These are phyloP conservation scores for Phortica okadai DNA, from an alignment of 2,888 invertebrate species.

Conservation along the genomic window DNA sequence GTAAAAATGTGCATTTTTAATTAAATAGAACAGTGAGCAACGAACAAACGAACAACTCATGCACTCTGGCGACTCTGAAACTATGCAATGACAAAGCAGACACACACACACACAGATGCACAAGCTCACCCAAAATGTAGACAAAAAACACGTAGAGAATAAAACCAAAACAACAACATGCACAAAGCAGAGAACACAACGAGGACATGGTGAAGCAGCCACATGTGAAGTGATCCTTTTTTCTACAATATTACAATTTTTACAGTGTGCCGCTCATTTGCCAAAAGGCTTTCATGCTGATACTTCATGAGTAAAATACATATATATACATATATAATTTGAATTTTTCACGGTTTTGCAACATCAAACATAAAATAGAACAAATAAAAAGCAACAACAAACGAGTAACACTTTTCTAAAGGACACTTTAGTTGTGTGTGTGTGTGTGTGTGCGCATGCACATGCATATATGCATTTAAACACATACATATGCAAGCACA, in stretches of 20 bases:
- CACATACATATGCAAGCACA: background rate
- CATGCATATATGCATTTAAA: slow-evolving; percentile 14
- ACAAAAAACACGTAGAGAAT: slow-evolving; percentile 17
- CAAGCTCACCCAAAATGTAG: background rate
- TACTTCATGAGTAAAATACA: slow-evolving; percentile 28
- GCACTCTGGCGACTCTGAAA: slow-evolving; percentile 24
- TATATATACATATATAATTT: slow-evolving; percentile 46
- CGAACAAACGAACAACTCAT: slow-evolving; percentile 9
- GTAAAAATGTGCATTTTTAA: slow-evolving; percentile 66
- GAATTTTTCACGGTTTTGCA: slow-evolving; percentile 45
- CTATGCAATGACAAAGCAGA: slow-evolving; percentile 10
- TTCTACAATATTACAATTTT: slow-evolving; percentile 29
- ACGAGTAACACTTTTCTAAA: slow-evolving; percentile 31
- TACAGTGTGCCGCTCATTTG: slow-evolving; percentile 44
- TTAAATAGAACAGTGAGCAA: slow-evolving; percentile 60
- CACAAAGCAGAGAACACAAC: slow-evolving; percentile 50
- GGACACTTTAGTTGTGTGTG: slow-evolving; percentile 35
- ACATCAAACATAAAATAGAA: slow-evolving; percentile 31
- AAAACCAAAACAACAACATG: slow-evolving; percentile 33
- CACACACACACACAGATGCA: slow-evolving; percentile 9
- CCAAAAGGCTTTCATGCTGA: slow-evolving; percentile 33
- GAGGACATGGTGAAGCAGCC: slow-evolving; percentile 45
- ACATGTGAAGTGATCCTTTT: slow-evolving; percentile 56
- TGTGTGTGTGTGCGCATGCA: slow-evolving; percentile 36
- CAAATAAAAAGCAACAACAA: slow-evolving; percentile 39